Base-by-base conservation (phyloP, 1,140 invertebrate species). In the Drosophila murphyi region DNA sequence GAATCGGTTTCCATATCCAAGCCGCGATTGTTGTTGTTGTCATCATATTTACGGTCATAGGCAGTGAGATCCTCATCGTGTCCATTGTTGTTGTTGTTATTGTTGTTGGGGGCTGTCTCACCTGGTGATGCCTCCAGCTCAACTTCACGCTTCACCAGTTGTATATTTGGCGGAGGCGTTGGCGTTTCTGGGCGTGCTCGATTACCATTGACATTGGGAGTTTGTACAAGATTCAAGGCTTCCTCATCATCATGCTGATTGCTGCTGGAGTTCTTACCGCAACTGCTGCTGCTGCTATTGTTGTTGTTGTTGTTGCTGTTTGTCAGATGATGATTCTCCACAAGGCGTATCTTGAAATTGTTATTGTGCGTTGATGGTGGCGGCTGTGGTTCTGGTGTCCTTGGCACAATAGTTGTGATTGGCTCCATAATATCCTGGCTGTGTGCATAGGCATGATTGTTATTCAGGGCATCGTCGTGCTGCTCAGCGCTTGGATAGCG, bases 151-250 rank as follows among this genome's bases (percentile, higher is more conserved):
- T 89, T 89, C 34, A 89, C 80, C 72, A 89, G 39, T 51, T 89
- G 86, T 35, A 89, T 85, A 39, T 88, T 80, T 4, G 82, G 82
- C 41, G 78, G 76, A 5, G 82, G 76, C 6, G 80, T 79, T 0
- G 76, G 64, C 6, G 59, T 72, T 29, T 83, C 52, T 32, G 75
- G 70, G 31, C 80, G 63, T 59, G 68, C 64, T 28, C 85, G 60
- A 34, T 78, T 89, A 20, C 85, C 80, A 43, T 88, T 88, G 6
- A 87, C 76, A 62, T 83, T 76, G 37, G 81, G 81, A 7, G 65
- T 86, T 71, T 90, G 87, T 28, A 90, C 90, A 20, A 91, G 79
- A 78, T 91, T 91, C 52, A 91, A 75, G 29, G 90, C 90, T 67
- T 91, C 90, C 59, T 91, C 90, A 39, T 88, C 83, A 10, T 80